Evolutionary conservation across 2,888 invertebrate genomes (phyloP), one percentile per base, ranked within the genome.

Genomic region (Ormia ochracea): DNA sequence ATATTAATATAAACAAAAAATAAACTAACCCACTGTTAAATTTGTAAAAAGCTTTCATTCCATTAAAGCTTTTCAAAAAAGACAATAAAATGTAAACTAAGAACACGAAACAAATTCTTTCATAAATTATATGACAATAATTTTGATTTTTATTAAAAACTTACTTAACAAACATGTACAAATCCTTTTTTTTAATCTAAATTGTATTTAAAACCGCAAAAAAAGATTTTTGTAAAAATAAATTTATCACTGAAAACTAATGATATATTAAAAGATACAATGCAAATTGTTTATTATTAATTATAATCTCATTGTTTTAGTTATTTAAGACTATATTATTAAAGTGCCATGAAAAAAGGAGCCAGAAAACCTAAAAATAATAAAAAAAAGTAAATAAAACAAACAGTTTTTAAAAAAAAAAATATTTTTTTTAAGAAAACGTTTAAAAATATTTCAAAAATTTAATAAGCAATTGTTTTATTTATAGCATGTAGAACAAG

Each of bases 231-330:
- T 70, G 23, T 66, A 61, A 50, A 10, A 26, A 26, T 10, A 59
- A 58, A 33, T 10, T 56, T 36, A 50, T 52, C 26, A 26, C n/a
- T 17, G 31, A 31, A 54, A 19, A 26, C 6, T 14, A 43, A 38
- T 58, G 17, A 43, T 4, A 54, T 0, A 54, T n/a, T n/a, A n/a
- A n/a, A n/a, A n/a, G n/a, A 65, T 43, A 23, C 41, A 58, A 7
- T 65, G 45, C 69, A 80, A 48, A 56, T 78, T 70, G 65, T 81
- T 59, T 69, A 63, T 56, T 82, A 83, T 79, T 78, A 77, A 86
- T 69, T 82, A 78, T 82, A 84, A 87, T 87, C 87, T 87, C 88
- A 87, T 85, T 85, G 84, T 84, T 82, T 85, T 72, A 82, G 83
- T 80, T 77, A 70, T 43, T 81, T 86, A 84, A 82, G 83, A 70